Evolutionary conservation across 2,113 vertebrate species (phyloP).

Genomic region (Agelaius phoeniceus): DNA sequence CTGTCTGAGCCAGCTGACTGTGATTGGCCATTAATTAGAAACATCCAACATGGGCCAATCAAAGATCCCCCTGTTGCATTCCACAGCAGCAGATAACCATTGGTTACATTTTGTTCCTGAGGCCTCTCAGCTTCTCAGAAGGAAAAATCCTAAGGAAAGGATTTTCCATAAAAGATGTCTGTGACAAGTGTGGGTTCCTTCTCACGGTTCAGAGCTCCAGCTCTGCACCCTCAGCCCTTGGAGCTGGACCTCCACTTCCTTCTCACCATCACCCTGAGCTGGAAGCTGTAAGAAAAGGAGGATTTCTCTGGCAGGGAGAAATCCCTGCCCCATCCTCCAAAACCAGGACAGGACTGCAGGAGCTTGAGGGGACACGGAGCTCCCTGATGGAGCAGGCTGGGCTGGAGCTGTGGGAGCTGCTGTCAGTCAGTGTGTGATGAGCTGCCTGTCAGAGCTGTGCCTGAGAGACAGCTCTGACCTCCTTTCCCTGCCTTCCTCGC

Average conservation of each 20-base stretch:
- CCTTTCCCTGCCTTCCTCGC: accelerated
- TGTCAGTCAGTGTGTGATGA: accelerated
- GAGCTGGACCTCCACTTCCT: not conserved
- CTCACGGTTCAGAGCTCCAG: not conserved
- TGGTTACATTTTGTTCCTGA: too few relatives aligned
- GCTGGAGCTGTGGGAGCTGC: not conserved
- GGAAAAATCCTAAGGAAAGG: too few relatives aligned
- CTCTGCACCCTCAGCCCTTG: not conserved
- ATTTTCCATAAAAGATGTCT: too few relatives aligned
- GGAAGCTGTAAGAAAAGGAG: not conserved
- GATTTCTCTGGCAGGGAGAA: not conserved
- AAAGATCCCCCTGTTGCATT: too few relatives aligned
- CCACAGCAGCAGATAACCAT: too few relatives aligned
- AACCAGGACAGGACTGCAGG: not conserved
- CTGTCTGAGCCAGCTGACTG: too few relatives aligned
- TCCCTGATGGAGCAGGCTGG: not conserved
- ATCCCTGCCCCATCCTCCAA: not conserved
- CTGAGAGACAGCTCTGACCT: not conserved
- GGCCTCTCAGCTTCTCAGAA: too few relatives aligned
- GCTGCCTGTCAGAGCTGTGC: not conserved
- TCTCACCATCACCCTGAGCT: not conserved
- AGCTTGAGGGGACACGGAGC: not conserved
- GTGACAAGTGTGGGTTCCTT: not conserved
- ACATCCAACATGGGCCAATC: too few relatives aligned
- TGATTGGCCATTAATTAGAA: too few relatives aligned